These are phyloP conservation scores for Tokudaia tokunoshimensis DNA, from an alignment of 2,797 vertebrate species.

Conservation along the genomic window DNA sequence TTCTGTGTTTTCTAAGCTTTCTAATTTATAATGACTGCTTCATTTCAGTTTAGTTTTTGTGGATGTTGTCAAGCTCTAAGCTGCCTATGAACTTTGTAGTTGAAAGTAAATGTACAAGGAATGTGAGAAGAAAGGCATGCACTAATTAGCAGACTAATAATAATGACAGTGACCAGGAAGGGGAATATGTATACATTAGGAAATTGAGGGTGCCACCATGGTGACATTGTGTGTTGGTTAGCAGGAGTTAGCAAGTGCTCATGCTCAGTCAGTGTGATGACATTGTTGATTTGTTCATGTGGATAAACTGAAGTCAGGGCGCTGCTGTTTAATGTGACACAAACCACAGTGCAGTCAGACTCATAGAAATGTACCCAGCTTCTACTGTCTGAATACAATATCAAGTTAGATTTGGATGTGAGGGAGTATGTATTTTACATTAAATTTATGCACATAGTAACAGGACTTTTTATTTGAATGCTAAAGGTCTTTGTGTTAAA, in stretches of 20 bases:
- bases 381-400: not conserved
- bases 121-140: not conserved
- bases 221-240: not conserved
- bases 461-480: not conserved
- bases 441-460: not conserved
- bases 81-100: constrained; percentile 28
- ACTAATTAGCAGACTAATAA: not conserved
- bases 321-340: not conserved
- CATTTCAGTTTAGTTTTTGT: constrained; percentile 52
- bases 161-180: not conserved
- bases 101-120: not conserved
- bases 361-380: not conserved
- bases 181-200: not conserved
- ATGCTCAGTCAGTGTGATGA: not conserved
- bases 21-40: not conserved
- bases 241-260: not conserved
- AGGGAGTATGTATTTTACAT: not conserved
- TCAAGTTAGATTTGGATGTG: not conserved
- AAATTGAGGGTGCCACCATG: not conserved
- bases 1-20: constrained; percentile 39
- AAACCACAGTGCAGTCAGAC: not conserved
- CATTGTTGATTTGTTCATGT: not conserved
- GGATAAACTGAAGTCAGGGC: not conserved
- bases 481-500: not conserved
- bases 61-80: not conserved